Conservation (phyloP, 2,888 invertebrate genomes). For the Lasioglossum pauxillum region DNA sequence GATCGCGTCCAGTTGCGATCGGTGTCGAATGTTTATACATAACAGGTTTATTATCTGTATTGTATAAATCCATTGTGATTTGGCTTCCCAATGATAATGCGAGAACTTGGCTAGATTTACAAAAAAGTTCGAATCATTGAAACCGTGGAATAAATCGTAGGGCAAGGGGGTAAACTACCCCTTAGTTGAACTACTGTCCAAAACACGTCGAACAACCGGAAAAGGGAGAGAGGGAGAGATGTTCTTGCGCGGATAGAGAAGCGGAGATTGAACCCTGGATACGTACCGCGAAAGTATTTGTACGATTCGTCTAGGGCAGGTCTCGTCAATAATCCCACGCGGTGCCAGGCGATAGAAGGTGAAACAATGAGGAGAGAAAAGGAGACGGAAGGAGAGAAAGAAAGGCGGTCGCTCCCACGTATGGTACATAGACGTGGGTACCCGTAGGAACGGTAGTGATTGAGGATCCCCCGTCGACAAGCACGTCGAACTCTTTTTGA, state of each 20-base stretch:
- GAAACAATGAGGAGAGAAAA: slow-evolving; percentile 53
- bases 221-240: background rate
- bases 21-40: background rate
- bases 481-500: slow-evolving; percentile 70
- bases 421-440: slow-evolving; percentile 34
- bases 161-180: no score
- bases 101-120: no score
- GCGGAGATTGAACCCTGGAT: background rate
- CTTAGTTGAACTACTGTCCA: no score
- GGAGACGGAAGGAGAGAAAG: slow-evolving; percentile 21
- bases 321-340: slow-evolving; percentile 38
- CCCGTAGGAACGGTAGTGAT: slow-evolving; percentile 60
- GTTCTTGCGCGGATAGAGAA: background rate
- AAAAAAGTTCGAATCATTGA: no score
- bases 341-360: slow-evolving; percentile 46
- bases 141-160: no score
- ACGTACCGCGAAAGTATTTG: background rate
- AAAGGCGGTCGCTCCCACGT: slow-evolving; percentile 48
- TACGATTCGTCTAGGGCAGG: slow-evolving; percentile 22
- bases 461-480: slow-evolving; percentile 73
- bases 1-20: no score
- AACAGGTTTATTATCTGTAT: no score
- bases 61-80: no score
- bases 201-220: background rate
- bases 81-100: no score